These are phyloP conservation scores for Listrodromus nycthemerus DNA, from an alignment of 2,888 invertebrate genomes.

Conservation along the genomic window DNA sequence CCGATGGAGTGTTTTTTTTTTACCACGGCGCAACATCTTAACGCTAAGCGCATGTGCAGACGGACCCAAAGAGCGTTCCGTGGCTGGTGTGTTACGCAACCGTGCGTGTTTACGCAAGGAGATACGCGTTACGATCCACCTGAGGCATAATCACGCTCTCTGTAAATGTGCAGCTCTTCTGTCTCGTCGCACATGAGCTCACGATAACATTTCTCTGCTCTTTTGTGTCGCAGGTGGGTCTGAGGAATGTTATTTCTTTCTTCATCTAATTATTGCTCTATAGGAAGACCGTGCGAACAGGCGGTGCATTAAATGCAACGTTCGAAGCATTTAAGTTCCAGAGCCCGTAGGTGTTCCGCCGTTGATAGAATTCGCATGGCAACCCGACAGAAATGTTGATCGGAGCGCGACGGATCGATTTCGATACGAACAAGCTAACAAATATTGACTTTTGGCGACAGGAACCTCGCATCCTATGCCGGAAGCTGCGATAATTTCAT, in stretches of 20 bases:
- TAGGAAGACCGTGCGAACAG: not conserved
- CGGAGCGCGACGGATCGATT: not conserved
- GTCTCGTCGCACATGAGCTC: not conserved
- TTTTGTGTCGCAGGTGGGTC: conserved; percentile 48
- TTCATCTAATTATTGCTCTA: conserved; percentile 18
- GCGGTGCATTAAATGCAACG: not conserved
- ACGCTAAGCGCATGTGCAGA: conserved; percentile 38
- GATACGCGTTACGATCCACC: conserved; percentile 70
- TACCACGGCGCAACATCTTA: conserved; percentile 9
- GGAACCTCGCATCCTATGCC: not conserved
- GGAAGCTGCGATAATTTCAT: no score
- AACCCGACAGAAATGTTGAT: not conserved
- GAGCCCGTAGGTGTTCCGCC: not conserved
- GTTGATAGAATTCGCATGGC: not conserved
- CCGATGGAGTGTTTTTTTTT: conserved; percentile 5
- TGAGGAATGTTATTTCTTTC: conserved; percentile 25
- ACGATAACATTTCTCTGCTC: conserved; percentile 20
- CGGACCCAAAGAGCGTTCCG: conserved; percentile 15
- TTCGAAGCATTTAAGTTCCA: not conserved
- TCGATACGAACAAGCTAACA: not conserved
- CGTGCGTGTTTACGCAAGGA: conserved; percentile 73
- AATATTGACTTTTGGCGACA: not conserved
- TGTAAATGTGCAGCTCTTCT: conserved; percentile 51
- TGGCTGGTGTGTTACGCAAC: conserved; percentile 72
- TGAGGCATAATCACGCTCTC: conserved; percentile 54